These are phyloP conservation scores for Monarcha castaneiventris DNA, from an alignment of 2,113 vertebrate genomes.

Conservation along the genomic window DNA sequence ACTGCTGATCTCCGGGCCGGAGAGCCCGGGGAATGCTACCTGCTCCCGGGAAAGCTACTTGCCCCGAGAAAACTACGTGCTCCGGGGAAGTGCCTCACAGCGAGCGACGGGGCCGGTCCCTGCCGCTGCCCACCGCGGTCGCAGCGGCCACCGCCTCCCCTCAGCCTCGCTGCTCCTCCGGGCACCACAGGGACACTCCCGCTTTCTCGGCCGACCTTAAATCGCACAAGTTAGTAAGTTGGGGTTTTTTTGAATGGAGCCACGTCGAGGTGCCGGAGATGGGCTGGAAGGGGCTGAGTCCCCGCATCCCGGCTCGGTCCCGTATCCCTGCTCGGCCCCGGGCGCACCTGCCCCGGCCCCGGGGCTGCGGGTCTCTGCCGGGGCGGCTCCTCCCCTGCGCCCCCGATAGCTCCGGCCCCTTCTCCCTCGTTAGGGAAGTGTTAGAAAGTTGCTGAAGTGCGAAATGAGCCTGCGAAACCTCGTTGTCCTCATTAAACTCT, in stretches of 20 bases:
- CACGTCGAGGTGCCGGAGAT: not conserved
- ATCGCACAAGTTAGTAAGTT: not conserved
- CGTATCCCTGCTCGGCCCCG: not conserved
- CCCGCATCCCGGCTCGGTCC: not conserved
- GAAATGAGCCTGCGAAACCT: conserved; percentile 87
- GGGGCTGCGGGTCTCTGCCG: not conserved
- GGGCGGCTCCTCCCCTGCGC: not conserved
- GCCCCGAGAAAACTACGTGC: not conserved
- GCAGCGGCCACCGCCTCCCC: not conserved
- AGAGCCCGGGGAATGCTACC: not conserved
- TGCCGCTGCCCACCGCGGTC: not conserved
- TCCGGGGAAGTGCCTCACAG: not conserved
- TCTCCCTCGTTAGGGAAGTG: conserved; percentile 86
- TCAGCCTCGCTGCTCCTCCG: not conserved
- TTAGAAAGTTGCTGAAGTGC: conserved; percentile 93
- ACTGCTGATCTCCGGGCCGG: not conserved
- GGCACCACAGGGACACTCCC: not conserved
- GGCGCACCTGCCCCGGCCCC: not conserved
- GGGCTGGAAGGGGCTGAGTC: not conserved
- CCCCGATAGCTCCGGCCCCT: not conserved
- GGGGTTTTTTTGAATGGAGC: not conserved
- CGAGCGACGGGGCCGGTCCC: not conserved
- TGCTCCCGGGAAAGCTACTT: not conserved
- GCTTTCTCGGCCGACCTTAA: not conserved
- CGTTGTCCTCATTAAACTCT: conserved; percentile 95